These are phyloP conservation scores for Actinostola sp. DNA, from an alignment of 92 coral and sea anemone species.

Conservation along the genomic window DNA sequence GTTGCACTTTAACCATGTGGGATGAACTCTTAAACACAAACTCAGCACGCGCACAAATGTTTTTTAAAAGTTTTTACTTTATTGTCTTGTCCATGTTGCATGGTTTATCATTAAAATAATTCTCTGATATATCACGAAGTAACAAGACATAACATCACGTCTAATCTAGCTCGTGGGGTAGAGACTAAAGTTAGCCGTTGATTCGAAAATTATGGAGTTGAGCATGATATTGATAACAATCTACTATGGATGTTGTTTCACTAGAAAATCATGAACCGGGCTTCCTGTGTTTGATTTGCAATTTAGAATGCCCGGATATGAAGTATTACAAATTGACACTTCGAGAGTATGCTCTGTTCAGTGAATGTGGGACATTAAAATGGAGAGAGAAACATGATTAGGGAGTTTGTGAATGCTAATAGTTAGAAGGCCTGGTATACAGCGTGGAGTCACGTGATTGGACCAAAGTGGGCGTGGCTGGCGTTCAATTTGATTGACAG, in stretches of 20 bases:
- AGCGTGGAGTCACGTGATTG: neutral
- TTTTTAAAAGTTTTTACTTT: conserved; percentile 20
- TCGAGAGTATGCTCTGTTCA: neutral
- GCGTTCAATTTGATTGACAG: neutral
- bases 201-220: neutral
- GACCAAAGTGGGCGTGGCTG: conserved; percentile 11
- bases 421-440: neutral
- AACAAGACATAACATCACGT: conserved; percentile 1
- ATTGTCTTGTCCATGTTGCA: conserved; percentile 18
- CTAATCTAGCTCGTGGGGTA: neutral
- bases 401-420: neutral
- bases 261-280: conserved; percentile 14
- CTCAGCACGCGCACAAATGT: neutral
- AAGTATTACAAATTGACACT: neutral
- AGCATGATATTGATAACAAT: neutral
- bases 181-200: neutral
- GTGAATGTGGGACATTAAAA: conserved; percentile 1
- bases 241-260: neutral
- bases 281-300: conserved; percentile 2
- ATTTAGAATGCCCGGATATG: neutral
- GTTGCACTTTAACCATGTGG: neutral
- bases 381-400: neutral
- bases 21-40: no score
- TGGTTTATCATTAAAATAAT: conserved; percentile 36
- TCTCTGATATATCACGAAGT: conserved; percentile 22